Percentiles rank a stretch among this genome's conserved stretches.
These are phyloP conservation scores for Babyrousa celebensis DNA, from an alignment of 2,797 vertebrate genomes.

Conservation along the genomic window DNA sequence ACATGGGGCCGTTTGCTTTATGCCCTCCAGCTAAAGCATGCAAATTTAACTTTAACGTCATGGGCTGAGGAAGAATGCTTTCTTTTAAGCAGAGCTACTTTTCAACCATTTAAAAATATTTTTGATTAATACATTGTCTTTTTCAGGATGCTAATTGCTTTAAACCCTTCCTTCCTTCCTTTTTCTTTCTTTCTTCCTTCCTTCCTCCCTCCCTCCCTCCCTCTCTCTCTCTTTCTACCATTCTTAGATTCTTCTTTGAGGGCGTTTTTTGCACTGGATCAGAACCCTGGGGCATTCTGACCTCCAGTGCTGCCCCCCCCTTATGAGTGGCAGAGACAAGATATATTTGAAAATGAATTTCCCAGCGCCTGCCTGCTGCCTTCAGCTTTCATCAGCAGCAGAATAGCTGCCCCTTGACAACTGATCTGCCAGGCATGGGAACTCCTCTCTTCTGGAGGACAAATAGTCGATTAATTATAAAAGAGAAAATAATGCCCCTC, in stretches of 20 bases:
- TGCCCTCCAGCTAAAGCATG: constrained; percentile 37
- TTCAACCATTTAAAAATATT: constrained; percentile 73
- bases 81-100: constrained; percentile 71
- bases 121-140: constrained; percentile 65
- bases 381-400: constrained; percentile 74
- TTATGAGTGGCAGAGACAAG: constrained; percentile 67
- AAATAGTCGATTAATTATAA: constrained; percentile 76
- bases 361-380: constrained; percentile 51
- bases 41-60: constrained; percentile 32
- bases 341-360: constrained; percentile 85
- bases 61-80: neutral
- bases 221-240: too few relatives aligned
- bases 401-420: constrained; percentile 70
- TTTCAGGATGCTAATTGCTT: constrained; percentile 76
- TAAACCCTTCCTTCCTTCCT: neutral
- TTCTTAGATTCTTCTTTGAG: constrained; percentile 50
- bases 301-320: constrained; percentile 52
- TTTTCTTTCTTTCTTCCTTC: too few relatives aligned
- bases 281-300: constrained; percentile 61
- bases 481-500: constrained; percentile 32
- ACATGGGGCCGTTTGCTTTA: constrained; percentile 19
- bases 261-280: constrained; percentile 41
- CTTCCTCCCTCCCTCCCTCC: too few relatives aligned
- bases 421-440: constrained; percentile 51
- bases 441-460: constrained; percentile 66